A percentile compares a stretch with the other conserved stretches of the same genome.
Conservation (phyloP, 2,797 vertebrate genomes). For the Urophycis tenuis region DNA sequence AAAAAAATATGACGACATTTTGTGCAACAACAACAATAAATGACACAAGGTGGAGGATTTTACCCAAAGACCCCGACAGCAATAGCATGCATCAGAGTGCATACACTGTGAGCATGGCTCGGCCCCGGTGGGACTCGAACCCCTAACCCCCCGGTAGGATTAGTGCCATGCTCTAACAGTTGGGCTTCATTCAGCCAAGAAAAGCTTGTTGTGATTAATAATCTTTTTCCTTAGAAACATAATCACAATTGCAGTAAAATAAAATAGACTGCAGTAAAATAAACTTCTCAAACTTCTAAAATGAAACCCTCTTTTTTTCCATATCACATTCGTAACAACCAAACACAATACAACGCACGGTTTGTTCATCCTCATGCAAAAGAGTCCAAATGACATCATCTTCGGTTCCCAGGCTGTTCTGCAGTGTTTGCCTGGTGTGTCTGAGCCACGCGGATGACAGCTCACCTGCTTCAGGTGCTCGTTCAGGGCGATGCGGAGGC, state of each 20-base stretch:
- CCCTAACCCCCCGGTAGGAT: neutral
- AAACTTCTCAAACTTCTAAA: too few relatives aligned
- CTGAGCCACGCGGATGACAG: neutral
- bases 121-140: neutral
- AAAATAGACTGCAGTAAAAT: too few relatives aligned
- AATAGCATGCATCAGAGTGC: neutral
- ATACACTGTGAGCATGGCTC: neutral
- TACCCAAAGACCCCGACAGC: neutral
- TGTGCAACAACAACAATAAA: neutral
- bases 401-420: neutral
- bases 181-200: neutral
- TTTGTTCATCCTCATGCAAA: too few relatives aligned
- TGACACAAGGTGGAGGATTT: too few relatives aligned
- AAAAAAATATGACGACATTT: neutral
- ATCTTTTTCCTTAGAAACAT: too few relatives aligned
- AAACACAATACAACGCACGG: too few relatives aligned
- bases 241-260: too few relatives aligned
- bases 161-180: neutral
- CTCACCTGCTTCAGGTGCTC: conserved; percentile 97
- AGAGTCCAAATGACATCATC: neutral
- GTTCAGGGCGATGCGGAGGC: conserved; percentile 88
- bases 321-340: too few relatives aligned
- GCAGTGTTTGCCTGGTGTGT: neutral
- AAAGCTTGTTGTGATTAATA: too few relatives aligned
- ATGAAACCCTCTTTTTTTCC: too few relatives aligned